phyloP scores from a whole-genome alignment of 2,888 invertebrate genomes.

The Caenorhabditis japonica region DNA sequence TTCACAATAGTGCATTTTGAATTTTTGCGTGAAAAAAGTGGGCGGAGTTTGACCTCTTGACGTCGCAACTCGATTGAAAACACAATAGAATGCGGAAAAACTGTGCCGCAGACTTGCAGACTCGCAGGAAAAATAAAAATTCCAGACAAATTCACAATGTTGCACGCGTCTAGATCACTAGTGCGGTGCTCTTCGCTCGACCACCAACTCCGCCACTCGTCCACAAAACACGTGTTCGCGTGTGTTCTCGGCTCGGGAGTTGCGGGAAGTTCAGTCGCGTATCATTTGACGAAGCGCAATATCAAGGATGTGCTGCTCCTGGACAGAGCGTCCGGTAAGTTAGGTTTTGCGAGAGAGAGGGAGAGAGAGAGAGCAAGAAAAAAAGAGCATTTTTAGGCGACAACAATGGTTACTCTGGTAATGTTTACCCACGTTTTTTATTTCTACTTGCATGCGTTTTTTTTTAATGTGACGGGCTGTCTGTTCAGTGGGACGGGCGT shows the following conservation, averaged over 20 bases:
- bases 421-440: too few relatives aligned
- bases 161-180: conserved; percentile 44
- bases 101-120: too few relatives aligned
- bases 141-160: too few relatives aligned
- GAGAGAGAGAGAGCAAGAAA: conserved; percentile 2
- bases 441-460: conserved; percentile 18
- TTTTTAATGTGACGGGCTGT: too few relatives aligned
- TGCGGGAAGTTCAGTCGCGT: conserved; percentile 78
- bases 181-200: conserved; percentile 23
- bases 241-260: conserved; percentile 78
- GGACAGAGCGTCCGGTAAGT: conserved; percentile 61
- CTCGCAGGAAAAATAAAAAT: too few relatives aligned
- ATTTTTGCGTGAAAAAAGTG: too few relatives aligned
- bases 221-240: conserved; percentile 63
- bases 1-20: too few relatives aligned
- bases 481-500: too few relatives aligned
- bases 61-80: too few relatives aligned
- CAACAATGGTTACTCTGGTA: conserved; percentile 20
- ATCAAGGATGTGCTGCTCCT: conserved; percentile 72
- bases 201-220: conserved; percentile 24
- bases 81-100: too few relatives aligned
- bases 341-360: neutral
- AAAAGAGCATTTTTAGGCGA: conserved; percentile 17
- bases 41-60: too few relatives aligned
- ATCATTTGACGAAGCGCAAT: conserved; percentile 78